Base-by-base conservation (phyloP, 2,888 invertebrate species). In the Seira sanloemensis region DNA sequence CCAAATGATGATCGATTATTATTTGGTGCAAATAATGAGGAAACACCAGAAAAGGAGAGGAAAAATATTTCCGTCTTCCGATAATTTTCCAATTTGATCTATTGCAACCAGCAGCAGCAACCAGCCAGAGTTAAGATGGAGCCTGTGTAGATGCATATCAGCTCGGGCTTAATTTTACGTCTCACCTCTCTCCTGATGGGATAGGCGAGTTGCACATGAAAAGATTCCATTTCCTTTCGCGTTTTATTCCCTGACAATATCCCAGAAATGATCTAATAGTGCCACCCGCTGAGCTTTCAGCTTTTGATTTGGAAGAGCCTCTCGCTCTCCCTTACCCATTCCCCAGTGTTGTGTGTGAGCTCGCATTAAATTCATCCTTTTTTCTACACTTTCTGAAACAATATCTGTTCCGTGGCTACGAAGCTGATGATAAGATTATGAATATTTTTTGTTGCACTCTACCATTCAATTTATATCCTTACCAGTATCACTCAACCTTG, bases 141-240 rank as follows among this genome's bases (percentile, higher is more conserved):
- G n/a, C n/a, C n/a, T n/a, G 37, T 37, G 37, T 12, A 37, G n/a
- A 37, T 37, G 12, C 5, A 37, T 37, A n/a, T 58, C 5, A 68
- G 26, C 7, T 68, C 19, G 1, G 19, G 69, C 19, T 50, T 78
- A 78, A 78, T 78, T 78, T 78, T 62, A 58, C 67, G 67, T 58
- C 62, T 78, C 78, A 78, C 78, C 78, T 78, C 68, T 68, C 66
- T 78, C 78, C 58, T 58, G 58, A 37, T 37, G 5, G 37, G 37
- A 37, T 37, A n/a, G n/a, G 5, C 37, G 5, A 37, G 37, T 37
- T 12, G 37, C 9, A 12, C 9, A 58, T 58, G n/a, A n/a, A 58
- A 58, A 58, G 58, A 5, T 58, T 58, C 58, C 18, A 16, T 58
- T 58, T 4, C 37, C 37, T 37, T 37, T 37, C 5, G 37, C 12